Percentiles rank a stretch among this genome's conserved stretches.
These are phyloP conservation scores for Neelides sp. DNA, from an alignment of 1,140 invertebrate genomes.

Conservation along the genomic window DNA sequence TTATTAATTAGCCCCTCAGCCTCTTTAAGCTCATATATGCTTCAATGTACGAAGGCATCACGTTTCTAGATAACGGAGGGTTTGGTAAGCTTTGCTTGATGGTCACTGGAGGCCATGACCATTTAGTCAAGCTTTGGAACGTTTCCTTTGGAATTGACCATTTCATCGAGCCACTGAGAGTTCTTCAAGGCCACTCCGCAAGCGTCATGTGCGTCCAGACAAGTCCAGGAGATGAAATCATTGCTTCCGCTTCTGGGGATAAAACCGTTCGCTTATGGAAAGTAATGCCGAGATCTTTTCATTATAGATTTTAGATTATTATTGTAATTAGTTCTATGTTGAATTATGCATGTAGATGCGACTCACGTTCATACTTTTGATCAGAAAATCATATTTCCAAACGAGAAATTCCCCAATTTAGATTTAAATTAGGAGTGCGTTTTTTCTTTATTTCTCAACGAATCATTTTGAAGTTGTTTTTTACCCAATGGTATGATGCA, in stretches of 20 bases:
- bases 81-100: slow-evolving; percentile 26
- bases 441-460: slow-evolving; percentile 8
- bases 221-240: slow-evolving; percentile 39
- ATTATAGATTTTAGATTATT: background rate
- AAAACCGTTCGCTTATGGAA: slow-evolving; percentile 61
- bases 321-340: background rate
- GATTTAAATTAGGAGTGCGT: background rate
- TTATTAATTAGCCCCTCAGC: no score
- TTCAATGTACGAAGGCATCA: no score
- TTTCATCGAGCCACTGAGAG: slow-evolving; percentile 30
- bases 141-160: slow-evolving; percentile 38
- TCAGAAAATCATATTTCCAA: no score
- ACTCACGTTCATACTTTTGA: no score
- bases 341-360: background rate
- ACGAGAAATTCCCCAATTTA: no score
- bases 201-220: slow-evolving; percentile 27
- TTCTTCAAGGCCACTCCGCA: slow-evolving; percentile 25
- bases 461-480: no score
- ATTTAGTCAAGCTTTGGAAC: slow-evolving; percentile 59
- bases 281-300: slow-evolving; percentile 36
- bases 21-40: no score
- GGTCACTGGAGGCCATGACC: slow-evolving; percentile 36
- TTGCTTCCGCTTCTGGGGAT: slow-evolving; percentile 54
- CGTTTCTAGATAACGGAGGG: slow-evolving; percentile 23
- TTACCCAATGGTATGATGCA: no score